Evolutionary conservation across 2,888 invertebrate genomes (phyloP), one percentile per base, ranked within the genome.

Genomic region (Agrotis puta): DNA sequence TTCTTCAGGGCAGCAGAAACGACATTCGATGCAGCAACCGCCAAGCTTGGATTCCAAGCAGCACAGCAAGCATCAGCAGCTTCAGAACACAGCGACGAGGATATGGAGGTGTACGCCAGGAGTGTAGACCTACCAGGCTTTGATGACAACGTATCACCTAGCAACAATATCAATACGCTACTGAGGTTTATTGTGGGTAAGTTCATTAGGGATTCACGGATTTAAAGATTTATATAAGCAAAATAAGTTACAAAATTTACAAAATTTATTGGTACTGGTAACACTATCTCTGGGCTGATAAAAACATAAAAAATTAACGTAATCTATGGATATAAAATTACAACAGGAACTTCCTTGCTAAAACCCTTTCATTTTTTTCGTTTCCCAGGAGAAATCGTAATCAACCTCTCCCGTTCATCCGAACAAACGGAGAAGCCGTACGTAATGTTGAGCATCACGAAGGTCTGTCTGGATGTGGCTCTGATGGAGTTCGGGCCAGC

Each of bases 81-180:
- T 0, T 96, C 97, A 0, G 98, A 98, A 79, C 96, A 97, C 70
- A 97, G 97, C 61, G 98, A 98, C 83, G 98, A 98, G 79, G 97
- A 97, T 79, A 95, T 96, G 85, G 98, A 98, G 87, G 96, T 97
- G 62, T 98, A 97, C 96, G 98, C 98, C 0, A 95, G 98, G 73
- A 97, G 97, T 11, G 97, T 98, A 0, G 98, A 98, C 91, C 95
- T 98, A 51, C 98, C 98, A 2, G 98, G 98, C 2, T 97, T 98
- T 80, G 98, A 98, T 82, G 98, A 98, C 88, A 98, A 98, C 88
- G 97, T 98, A 45, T 98, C 98, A 0, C 97, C 98, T 0, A 97
- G 97, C 88, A 98, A 98, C 92, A 97, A 96, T 63, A 98, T 98
- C 69, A 97, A 97, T 64, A 96, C 97, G 50, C 94, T 98, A 68